Evolutionary conservation across 2,797 vertebrate species (phyloP).

Genomic region (Hippopotamyrus pictus): DNA sequence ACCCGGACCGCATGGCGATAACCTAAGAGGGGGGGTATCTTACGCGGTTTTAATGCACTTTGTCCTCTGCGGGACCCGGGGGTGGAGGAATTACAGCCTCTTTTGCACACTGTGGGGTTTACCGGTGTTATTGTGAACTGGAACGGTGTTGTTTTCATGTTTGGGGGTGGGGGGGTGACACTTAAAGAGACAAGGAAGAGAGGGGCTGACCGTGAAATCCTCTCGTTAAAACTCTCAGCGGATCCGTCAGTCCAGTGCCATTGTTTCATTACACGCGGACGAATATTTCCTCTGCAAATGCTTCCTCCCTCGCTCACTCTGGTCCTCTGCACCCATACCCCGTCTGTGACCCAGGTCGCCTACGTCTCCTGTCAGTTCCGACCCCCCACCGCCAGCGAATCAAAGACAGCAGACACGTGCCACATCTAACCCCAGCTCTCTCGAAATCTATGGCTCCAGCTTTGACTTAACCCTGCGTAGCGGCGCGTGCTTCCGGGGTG

Average conservation of each 20-base stretch:
- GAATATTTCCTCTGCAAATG: neutral
- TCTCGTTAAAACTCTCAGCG: neutral
- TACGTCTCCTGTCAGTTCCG: neutral
- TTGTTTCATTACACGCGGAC: neutral
- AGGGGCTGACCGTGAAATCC: neutral
- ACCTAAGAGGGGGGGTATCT: neutral
- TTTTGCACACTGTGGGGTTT: conserved; percentile 37
- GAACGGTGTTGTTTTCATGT: neutral
- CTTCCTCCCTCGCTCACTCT: neutral
- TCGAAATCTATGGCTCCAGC: neutral
- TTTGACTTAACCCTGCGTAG: neutral
- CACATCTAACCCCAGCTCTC: neutral
- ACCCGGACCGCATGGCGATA: neutral
- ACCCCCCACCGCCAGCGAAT: neutral
- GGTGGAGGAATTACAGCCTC: neutral
- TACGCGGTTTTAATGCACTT: neutral
- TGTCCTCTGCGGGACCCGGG: neutral
- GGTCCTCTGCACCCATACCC: neutral
- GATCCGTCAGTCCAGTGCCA: neutral
- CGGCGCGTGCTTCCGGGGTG: neutral
- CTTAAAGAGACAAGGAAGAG: neutral
- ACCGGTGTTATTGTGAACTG: conserved; percentile 12
- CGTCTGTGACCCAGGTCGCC: neutral
- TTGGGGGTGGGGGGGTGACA: neutral
- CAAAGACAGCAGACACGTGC: neutral